A percentile compares a stretch with the other conserved stretches of the same genome.
Evolutionary conservation across 2,797 vertebrate species (phyloP).

Genomic region (Lophius americanus): DNA sequence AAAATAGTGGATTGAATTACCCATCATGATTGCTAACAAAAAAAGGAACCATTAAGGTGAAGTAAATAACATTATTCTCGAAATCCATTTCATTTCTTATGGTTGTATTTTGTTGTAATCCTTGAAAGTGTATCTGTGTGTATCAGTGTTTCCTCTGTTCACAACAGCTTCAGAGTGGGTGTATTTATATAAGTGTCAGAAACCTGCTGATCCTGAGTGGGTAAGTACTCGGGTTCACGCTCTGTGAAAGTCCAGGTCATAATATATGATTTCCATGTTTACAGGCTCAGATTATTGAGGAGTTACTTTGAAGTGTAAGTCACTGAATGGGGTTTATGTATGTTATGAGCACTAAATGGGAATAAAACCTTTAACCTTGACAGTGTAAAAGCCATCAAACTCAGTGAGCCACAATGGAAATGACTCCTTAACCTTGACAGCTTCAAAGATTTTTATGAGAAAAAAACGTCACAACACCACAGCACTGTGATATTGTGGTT

Average conservation of each 20-base stretch:
- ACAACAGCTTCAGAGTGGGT: not conserved
- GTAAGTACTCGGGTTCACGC: not conserved
- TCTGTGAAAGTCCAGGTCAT: not conserved
- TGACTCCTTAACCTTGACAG: conserved; percentile 8
- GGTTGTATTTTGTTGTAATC: no score
- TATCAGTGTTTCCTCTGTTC: not conserved
- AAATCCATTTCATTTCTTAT: no score
- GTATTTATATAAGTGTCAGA: not conserved
- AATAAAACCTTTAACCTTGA: conserved; percentile 42
- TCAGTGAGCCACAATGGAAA: conserved; percentile 16
- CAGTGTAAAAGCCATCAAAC: conserved; percentile 28
- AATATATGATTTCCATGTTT: not conserved
- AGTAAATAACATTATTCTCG: no score
- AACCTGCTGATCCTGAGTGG: not conserved
- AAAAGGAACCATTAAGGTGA: no score
- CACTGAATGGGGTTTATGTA: not conserved
- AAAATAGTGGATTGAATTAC: no score
- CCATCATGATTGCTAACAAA: no score
- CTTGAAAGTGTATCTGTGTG: no score
- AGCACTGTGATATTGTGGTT: no score
- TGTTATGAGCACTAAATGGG: not conserved
- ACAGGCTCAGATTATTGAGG: not conserved
- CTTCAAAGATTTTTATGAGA: conserved; percentile 27
- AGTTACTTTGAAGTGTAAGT: not conserved
- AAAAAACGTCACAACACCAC: not conserved